Base-by-base conservation (phyloP, 2,888 invertebrate species). In the Diabrotica balteata region DNA sequence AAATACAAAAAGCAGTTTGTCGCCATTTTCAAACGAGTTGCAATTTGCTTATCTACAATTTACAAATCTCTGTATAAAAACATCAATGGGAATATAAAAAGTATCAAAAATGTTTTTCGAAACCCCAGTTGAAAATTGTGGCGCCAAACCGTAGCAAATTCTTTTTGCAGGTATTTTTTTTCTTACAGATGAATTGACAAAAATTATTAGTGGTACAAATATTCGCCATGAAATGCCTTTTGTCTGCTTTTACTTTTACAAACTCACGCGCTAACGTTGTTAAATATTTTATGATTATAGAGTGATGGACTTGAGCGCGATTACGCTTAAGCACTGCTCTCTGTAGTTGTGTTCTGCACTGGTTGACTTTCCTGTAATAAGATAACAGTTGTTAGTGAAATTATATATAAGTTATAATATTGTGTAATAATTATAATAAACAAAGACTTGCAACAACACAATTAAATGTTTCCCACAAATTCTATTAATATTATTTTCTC, bases 341-440 rank as follows among this genome's bases (percentile, higher is more conserved):
- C 88, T 71, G 87, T 86, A 77, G 87, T 85, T 79, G 87, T 87
- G 80, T 87, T 88, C 83, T 88, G 87, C 83, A 87, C 87, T 78
- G 87, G 85, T 81, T 88, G 88, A 80, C 85, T 85, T 73, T 87
- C 87, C 86, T 87, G 83, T n/a, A 83, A 83, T 66, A 75, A 77
- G 75, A 32, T 32, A 32, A 32, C 4, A 32, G 1, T 32, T 32
- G 32, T 32, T 32, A 32, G 32, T 32, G 3, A 32, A 32, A 32
- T 32, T 32, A 17, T 32, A 17, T 32, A 32, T 4, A 32, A 32
- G 4, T 32, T 32, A 32, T 32, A 32, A 32, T 32, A 32, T 32
- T 32, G 1, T 32, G 4, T 32, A 2, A 32, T 32, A 32, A 32
- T 32, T 0, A 2, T 0, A 32, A 32, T 32, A 32, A 32, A 4